Evolutionary conservation across 2,797 vertebrate genomes (phyloP).

Genomic region (Melanitta fusca): DNA sequence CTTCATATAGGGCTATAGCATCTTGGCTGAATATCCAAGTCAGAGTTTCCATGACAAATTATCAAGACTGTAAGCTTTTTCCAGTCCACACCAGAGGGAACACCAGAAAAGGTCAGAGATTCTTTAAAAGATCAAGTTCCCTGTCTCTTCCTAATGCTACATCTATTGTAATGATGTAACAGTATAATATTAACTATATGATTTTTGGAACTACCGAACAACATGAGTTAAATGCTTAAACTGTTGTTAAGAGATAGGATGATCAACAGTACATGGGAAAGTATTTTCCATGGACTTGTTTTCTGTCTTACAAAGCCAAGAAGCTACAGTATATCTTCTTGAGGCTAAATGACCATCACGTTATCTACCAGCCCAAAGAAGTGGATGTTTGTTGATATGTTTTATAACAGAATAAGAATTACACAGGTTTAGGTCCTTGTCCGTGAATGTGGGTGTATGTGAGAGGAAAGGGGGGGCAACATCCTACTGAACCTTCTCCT

Average conservation of each 20-base stretch:
- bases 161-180: neutral
- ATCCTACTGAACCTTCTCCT: neutral
- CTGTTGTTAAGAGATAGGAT: neutral
- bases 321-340: neutral
- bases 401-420: neutral
- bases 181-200: neutral
- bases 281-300: neutral
- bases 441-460: neutral
- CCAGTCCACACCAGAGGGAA: neutral
- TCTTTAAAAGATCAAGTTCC: neutral
- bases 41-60: neutral
- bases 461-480: rapidly evolving
- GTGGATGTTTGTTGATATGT: neutral
- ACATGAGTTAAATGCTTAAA: neutral
- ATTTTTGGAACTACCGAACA: neutral
- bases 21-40: neutral
- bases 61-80: neutral
- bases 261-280: neutral
- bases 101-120: neutral
- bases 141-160: neutral
- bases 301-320: neutral
- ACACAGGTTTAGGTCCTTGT: neutral
- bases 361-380: neutral
- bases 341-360: neutral
- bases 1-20: neutral